Conservation (phyloP, 2,888 invertebrate species). For the Polymixis lichenea region DNA sequence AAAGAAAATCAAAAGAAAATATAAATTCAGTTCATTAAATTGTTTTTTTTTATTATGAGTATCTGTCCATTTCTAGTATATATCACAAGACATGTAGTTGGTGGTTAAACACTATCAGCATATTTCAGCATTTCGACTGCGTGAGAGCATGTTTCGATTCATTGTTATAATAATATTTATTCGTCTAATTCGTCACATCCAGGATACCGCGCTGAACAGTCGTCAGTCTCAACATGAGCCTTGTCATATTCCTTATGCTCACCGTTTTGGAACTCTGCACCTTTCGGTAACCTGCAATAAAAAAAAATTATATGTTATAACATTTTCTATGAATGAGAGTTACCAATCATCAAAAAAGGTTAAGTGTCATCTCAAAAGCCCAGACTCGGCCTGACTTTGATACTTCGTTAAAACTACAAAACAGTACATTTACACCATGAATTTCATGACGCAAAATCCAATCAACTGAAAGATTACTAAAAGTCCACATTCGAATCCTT, state of each 20-base stretch:
- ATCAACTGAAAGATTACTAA: neutral
- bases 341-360: neutral
- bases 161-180: slow-evolving; percentile 12
- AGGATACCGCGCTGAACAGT: slow-evolving; percentile 84
- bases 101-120: neutral
- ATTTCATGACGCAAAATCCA: too few relatives aligned
- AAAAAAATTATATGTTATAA: slow-evolving; percentile 38
- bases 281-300: slow-evolving; percentile 86
- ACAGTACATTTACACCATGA: neutral
- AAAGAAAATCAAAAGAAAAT: neutral
- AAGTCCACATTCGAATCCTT: neutral
- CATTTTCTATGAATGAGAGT: neutral
- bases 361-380: neutral
- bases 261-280: slow-evolving; percentile 78
- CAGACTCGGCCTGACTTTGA: too few relatives aligned
- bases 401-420: neutral
- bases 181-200: slow-evolving; percentile 79
- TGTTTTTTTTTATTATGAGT: neutral
- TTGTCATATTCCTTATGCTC: slow-evolving; percentile 87
- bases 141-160: neutral
- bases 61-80: neutral
- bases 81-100: neutral
- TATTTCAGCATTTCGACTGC: neutral
- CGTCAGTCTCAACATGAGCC: slow-evolving; percentile 80
- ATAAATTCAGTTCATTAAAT: neutral